Percentiles rank a stretch among this genome's conserved stretches.
Evolutionary conservation across 2,888 invertebrate genomes (phyloP).

Genomic region (Ceramica pisi): DNA sequence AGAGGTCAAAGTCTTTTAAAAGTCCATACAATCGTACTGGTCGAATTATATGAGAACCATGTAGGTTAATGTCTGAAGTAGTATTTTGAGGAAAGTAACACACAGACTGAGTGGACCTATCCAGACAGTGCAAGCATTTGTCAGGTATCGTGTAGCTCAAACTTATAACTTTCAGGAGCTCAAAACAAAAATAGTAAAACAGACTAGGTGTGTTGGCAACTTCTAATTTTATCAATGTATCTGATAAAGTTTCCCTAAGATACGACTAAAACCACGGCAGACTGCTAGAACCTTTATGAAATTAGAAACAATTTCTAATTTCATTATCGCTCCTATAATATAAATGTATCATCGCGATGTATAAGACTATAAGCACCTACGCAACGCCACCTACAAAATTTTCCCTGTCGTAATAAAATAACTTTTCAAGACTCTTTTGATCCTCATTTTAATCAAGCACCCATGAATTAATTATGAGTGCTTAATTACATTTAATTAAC

Average conservation of each 20-base stretch:
- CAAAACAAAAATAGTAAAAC: too few relatives aligned
- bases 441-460: conserved; percentile 58
- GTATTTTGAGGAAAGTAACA: too few relatives aligned
- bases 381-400: conserved; percentile 1
- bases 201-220: too few relatives aligned
- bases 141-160: too few relatives aligned
- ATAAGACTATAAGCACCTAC: background rate
- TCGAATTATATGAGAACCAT: too few relatives aligned
- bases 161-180: too few relatives aligned
- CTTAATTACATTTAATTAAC: conserved; percentile 59
- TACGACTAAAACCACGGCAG: background rate
- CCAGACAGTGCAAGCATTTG: too few relatives aligned
- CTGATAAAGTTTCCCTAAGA: background rate
- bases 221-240: background rate
- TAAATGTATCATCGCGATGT: background rate
- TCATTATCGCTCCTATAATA: background rate
- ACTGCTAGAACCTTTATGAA: background rate
- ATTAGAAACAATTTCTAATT: background rate
- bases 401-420: conserved; percentile 19
- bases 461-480: conserved; percentile 53
- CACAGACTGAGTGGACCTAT: too few relatives aligned
- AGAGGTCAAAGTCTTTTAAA: too few relatives aligned
- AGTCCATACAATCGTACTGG: too few relatives aligned
- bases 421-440: conserved; percentile 48
- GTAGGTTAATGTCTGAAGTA: too few relatives aligned